These are phyloP conservation scores for Achatina immaculata DNA, from an alignment of 1,140 invertebrate genomes.

Conservation along the genomic window DNA sequence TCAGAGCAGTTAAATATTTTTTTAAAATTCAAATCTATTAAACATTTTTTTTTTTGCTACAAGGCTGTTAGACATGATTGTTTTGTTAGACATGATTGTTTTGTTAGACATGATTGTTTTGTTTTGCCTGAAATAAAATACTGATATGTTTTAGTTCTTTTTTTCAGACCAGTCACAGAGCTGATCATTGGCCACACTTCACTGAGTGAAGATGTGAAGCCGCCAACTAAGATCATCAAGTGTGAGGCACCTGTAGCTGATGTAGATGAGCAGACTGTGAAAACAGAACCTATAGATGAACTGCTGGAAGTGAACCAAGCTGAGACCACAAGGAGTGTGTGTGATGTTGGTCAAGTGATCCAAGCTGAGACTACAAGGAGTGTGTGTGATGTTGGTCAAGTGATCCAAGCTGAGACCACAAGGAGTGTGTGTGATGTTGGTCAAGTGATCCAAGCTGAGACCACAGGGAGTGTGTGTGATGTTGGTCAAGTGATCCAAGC, in stretches of 20 bases:
- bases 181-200: neutral
- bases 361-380: no score
- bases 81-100: no score
- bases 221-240: neutral
- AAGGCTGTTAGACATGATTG: no score
- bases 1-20: no score
- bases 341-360: neutral
- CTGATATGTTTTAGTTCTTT: neutral
- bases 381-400: neutral
- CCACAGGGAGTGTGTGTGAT: neutral
- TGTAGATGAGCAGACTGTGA: neutral
- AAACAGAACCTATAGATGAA: neutral
- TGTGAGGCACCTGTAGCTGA: neutral
- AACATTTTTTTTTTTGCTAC: no score
- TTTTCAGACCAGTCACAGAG: neutral
- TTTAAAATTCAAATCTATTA: no score
- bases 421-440: neutral
- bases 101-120: no score
- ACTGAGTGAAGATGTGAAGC: neutral
- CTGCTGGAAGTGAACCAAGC: neutral
- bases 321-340: neutral
- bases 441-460: no score
- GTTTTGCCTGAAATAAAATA: no score
- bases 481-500: neutral
- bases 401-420: no score